Evolutionary conservation across 1,140 invertebrate genomes (phyloP).

Genomic region (Apocrypta bakeri): DNA sequence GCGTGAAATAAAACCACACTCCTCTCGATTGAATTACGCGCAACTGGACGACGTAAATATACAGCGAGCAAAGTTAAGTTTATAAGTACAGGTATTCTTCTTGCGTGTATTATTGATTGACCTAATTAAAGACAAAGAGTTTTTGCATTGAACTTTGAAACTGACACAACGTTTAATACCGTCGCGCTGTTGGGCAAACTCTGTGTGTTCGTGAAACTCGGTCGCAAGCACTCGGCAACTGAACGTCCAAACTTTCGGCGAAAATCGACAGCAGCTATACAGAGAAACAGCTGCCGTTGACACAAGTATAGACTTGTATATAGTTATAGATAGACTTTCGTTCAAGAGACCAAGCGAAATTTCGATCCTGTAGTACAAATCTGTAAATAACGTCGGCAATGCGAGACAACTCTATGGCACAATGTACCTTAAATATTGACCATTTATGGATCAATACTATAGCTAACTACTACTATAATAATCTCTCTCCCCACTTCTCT

Average conservation of each 20-base stretch:
- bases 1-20: background rate
- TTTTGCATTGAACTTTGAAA: background rate
- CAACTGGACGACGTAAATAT: background rate
- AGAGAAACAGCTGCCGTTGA: no score
- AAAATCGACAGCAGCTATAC: background rate
- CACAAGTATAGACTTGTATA: no score
- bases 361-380: no score
- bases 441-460: constrained; percentile 7
- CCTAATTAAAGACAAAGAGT: constrained; percentile 2
- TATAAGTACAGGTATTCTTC: background rate
- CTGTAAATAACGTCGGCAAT: no score
- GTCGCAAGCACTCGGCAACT: no score
- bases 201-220: background rate
- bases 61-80: background rate
- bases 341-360: no score
- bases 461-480: background rate
- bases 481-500: background rate
- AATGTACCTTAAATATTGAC: no score
- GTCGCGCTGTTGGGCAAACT: background rate
- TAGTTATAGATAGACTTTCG: no score
- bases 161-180: background rate
- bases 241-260: background rate
- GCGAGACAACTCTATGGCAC: no score
- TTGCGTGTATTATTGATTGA: background rate
- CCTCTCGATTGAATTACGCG: no score